Conservation (phyloP, 2,113 vertebrate genomes). For the Gorilla gorilla region DNA sequence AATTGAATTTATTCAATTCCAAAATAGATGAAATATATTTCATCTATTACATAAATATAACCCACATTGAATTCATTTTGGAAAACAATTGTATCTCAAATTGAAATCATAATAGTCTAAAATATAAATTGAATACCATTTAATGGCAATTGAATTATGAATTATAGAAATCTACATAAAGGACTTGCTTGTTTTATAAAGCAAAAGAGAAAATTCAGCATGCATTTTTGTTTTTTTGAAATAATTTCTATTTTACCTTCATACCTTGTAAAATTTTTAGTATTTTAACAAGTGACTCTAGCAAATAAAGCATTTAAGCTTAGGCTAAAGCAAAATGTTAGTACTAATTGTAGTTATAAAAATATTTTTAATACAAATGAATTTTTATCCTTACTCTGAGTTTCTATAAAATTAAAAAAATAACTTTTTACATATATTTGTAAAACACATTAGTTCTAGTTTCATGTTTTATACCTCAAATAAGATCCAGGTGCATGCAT, state of each 20-base stretch:
- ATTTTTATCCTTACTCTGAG: background rate
- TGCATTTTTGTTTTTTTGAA: constrained; percentile 17
- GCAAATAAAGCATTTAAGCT: background rate
- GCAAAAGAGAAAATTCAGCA: background rate
- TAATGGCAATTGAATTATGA: constrained; percentile 45
- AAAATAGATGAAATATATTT: background rate
- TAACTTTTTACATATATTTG: background rate
- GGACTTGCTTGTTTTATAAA: background rate
- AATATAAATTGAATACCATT: constrained; percentile 26
- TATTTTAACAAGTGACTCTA: background rate
- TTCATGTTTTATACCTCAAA: background rate
- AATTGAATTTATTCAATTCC: background rate
- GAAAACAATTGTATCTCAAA: background rate
- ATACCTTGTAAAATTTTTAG: background rate
- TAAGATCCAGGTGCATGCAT: background rate
- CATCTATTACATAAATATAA: constrained; percentile 46
- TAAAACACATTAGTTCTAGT: background rate
- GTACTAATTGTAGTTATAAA: background rate
- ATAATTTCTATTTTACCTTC: background rate
- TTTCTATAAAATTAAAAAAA: background rate
- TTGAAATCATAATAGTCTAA: constrained; percentile 34
- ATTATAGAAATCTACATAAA: background rate
- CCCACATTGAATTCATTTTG: background rate
- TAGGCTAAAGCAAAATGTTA: background rate
- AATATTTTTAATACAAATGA: background rate